Conservation (phyloP, 1,140 invertebrate genomes). For the Tetragnatha versicolor region DNA sequence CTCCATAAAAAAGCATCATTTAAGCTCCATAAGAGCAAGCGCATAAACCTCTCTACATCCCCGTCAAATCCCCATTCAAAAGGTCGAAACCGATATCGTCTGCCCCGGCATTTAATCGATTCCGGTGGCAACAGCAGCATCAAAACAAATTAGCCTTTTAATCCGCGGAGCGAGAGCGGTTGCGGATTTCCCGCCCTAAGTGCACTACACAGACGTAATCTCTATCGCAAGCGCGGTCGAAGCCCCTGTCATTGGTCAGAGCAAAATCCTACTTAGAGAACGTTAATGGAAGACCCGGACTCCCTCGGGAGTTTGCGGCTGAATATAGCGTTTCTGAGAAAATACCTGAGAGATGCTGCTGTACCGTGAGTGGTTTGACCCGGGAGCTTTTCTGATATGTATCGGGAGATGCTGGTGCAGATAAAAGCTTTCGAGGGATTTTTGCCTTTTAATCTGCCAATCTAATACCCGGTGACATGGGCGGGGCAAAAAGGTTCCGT, state of each 20-base stretch:
- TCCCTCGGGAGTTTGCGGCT: conserved; percentile 23
- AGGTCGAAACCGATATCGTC: neutral
- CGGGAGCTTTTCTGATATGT: no score
- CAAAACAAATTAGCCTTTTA: conserved; percentile 51
- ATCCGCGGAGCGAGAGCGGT: conserved; percentile 7
- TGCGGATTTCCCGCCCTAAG: conserved; percentile 19
- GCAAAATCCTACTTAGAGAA: conserved; percentile 27
- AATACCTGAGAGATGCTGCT: no score
- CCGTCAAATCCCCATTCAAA: conserved; percentile 15
- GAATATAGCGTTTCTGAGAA: no score
- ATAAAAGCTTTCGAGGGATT: neutral
- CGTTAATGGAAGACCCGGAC: conserved; percentile 18
- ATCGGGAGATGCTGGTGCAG: no score
- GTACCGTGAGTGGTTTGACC: no score
- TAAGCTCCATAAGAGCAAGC: neutral
- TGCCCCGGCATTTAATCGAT: conserved; percentile 15
- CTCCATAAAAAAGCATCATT: neutral
- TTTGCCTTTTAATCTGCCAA: no score
- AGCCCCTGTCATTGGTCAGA: conserved; percentile 20
- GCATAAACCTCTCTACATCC: conserved; percentile 7
- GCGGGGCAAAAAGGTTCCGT: no score
- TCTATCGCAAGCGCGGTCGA: neutral
- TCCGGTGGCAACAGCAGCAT: conserved; percentile 10
- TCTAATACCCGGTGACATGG: no score
- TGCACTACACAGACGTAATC: neutral